Evolutionary conservation across 2,888 invertebrate species (phyloP).

Genomic region (Drosophila recens): DNA sequence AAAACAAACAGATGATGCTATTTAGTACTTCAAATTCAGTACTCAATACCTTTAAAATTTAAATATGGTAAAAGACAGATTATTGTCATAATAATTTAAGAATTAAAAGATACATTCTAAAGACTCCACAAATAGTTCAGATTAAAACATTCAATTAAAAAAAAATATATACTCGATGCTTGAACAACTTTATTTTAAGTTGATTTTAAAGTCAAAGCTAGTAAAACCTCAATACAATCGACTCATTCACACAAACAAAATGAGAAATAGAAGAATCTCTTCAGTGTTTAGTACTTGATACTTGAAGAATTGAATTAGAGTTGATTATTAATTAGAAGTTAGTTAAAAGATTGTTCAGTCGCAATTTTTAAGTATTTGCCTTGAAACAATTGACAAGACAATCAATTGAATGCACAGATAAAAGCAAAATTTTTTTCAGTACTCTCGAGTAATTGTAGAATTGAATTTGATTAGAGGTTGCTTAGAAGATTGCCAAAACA

Average conservation of each 20-base stretch:
- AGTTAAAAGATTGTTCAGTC: background rate
- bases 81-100: no score
- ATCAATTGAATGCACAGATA: conserved; percentile 5
- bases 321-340: conserved; percentile 1
- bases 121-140: no score
- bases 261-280: background rate
- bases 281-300: background rate
- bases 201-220: conserved; percentile 1
- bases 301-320: background rate
- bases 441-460: background rate
- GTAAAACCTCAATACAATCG: conserved; percentile 3
- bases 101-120: no score
- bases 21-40: no score
- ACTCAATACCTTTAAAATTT: no score
- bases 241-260: background rate
- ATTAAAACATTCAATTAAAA: no score
- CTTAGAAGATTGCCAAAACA: background rate
- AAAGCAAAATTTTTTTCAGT: background rate
- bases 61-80: no score
- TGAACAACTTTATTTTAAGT: no score
- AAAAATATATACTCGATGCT: no score
- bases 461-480: background rate
- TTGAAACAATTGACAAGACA: conserved; percentile 12
- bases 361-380: background rate
- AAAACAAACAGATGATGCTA: no score